A percentile compares a stretch with the other conserved stretches of the same genome.
Conservation (phyloP, 2,888 invertebrate genomes). For the Tachina grossa region DNA sequence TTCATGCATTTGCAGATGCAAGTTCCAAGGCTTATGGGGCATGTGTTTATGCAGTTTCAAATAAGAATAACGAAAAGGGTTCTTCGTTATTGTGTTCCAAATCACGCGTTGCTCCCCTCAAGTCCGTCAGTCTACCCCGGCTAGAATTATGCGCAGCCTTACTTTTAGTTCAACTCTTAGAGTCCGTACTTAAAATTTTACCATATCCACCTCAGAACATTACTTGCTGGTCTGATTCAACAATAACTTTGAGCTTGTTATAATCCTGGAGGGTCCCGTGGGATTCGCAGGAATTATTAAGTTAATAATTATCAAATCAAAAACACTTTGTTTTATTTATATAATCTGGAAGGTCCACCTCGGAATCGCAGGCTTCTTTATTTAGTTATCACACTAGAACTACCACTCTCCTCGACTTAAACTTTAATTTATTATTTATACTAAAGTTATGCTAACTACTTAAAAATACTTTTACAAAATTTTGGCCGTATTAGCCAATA, state of each 20-base stretch:
- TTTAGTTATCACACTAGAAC: no score
- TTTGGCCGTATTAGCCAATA: no score
- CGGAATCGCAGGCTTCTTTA: no score
- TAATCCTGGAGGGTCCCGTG: no score
- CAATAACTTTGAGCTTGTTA: constrained; percentile 26
- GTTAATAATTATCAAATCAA: no score
- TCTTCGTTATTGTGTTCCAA: constrained; percentile 49
- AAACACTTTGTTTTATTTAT: no score
- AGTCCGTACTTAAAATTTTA: constrained; percentile 11
- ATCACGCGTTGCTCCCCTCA: constrained; percentile 53
- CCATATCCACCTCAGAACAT: constrained; percentile 19
- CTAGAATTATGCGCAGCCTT: constrained; percentile 49
- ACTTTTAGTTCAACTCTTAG: constrained; percentile 34
- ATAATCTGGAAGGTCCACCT: no score
- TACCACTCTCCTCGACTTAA: no score
- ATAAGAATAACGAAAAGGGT: neutral
- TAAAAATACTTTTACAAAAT: no score
- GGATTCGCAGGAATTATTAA: no score
- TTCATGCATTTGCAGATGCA: constrained; percentile 61
- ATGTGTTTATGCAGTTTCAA: constrained; percentile 47
- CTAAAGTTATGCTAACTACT: no score
- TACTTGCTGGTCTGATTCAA: constrained; percentile 39
- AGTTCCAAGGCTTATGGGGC: constrained; percentile 56
- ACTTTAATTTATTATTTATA: no score
- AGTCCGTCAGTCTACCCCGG: constrained; percentile 33